These are phyloP conservation scores for Tuta absoluta DNA, from an alignment of 2,888 invertebrate species.

Conservation along the genomic window DNA sequence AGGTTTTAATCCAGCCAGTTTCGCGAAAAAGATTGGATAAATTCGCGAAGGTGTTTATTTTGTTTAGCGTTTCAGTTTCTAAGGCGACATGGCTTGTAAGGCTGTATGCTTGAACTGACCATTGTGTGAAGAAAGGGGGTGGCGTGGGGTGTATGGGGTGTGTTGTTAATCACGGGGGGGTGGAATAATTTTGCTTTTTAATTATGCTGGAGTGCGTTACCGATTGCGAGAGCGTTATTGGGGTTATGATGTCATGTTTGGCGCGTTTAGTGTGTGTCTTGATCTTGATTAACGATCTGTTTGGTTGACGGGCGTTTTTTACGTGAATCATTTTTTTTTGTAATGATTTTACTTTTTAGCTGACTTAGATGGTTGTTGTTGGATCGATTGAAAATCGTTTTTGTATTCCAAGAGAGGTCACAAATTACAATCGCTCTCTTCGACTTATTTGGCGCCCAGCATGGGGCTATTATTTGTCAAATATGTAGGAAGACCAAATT, in stretches of 20 bases:
- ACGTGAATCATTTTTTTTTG: not conserved
- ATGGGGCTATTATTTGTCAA: not conserved
- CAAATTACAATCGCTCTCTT: no score
- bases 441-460: not conserved
- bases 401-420: no score
- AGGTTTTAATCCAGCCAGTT: slow-evolving; percentile 19
- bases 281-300: not conserved
- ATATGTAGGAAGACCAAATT: not conserved
- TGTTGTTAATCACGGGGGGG: slow-evolving; percentile 68
- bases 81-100: slow-evolving; percentile 71
- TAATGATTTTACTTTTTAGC: not conserved
- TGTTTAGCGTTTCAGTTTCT: slow-evolving; percentile 75
- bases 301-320: not conserved
- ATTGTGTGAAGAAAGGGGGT: slow-evolving; percentile 69
- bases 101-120: slow-evolving; percentile 73
- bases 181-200: slow-evolving; percentile 79
- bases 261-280: slow-evolving; percentile 21
- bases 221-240: slow-evolving; percentile 52
- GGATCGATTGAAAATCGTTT: not conserved
- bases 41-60: slow-evolving; percentile 65
- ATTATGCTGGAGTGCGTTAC: slow-evolving; percentile 73
- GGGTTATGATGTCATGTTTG: slow-evolving; percentile 49
- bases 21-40: slow-evolving; percentile 34
- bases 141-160: slow-evolving; percentile 50
- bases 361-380: not conserved